Conservation (phyloP, 2,113 vertebrate genomes). For the Oryzias melastigma region DNA sequence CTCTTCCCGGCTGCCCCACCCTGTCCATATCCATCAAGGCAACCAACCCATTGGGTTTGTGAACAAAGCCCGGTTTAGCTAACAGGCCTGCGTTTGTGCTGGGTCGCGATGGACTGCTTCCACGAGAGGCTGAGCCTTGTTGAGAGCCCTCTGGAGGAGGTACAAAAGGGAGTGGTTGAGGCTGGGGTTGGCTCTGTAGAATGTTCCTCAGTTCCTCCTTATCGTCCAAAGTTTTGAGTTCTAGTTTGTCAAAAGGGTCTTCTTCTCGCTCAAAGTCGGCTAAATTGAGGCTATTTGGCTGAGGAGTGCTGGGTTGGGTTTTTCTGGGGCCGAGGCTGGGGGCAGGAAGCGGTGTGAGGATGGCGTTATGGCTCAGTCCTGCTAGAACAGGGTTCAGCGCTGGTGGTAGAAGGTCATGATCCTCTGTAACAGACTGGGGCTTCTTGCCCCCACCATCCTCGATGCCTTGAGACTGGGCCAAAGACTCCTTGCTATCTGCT, state of each 20-base stretch:
- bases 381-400: slow-evolving; percentile 90
- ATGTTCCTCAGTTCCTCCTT: slow-evolving; percentile 92
- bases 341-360: slow-evolving; percentile 93
- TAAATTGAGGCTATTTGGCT: slow-evolving; percentile 86
- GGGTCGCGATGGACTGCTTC: slow-evolving; percentile 66
- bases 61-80: slow-evolving; percentile 73
- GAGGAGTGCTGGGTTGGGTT: slow-evolving; percentile 81
- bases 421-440: slow-evolving; percentile 57
- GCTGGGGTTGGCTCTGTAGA: slow-evolving; percentile 82
- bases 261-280: slow-evolving; percentile 98
- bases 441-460: slow-evolving; percentile 58
- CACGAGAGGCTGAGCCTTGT: slow-evolving; percentile 57
- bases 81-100: slow-evolving; percentile 58
- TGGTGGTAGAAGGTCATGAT: slow-evolving; percentile 80
- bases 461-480: slow-evolving; percentile 53
- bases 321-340: slow-evolving; percentile 81
- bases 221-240: slow-evolving; percentile 95
- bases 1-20: slow-evolving; percentile 74
- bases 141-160: slow-evolving; percentile 65
- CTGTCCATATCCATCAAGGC: slow-evolving; percentile 85
- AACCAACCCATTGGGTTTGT: slow-evolving; percentile 94
- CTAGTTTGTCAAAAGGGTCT: slow-evolving; percentile 95
- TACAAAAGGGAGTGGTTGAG: slow-evolving; percentile 49
- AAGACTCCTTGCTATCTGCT: slow-evolving; percentile 60
- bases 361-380: slow-evolving; percentile 88